Evolutionary conservation across 2,888 invertebrate species (phyloP).

Genomic region (Lampropteryx suffumata): DNA sequence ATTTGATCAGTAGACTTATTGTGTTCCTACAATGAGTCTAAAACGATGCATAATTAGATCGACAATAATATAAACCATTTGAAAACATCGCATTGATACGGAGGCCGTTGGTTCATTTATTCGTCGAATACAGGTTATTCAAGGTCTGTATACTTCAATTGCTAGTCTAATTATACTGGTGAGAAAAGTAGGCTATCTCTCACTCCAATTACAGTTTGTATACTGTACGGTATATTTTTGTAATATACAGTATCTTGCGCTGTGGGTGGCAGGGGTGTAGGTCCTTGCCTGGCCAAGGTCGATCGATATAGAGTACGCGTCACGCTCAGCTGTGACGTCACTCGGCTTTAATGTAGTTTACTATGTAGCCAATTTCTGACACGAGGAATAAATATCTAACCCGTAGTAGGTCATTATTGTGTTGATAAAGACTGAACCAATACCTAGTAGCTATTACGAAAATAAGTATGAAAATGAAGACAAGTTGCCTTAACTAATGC

Average conservation of each 20-base stretch:
- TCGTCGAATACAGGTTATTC: slow-evolving; percentile 6
- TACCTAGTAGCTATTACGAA: too few relatives aligned
- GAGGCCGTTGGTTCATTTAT: slow-evolving; percentile 6
- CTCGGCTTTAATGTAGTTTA: not conserved
- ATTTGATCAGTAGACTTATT: too few relatives aligned
- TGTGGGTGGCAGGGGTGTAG: slow-evolving; percentile 32
- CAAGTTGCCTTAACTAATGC: too few relatives aligned
- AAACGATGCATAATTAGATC: not conserved
- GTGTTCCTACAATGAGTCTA: too few relatives aligned
- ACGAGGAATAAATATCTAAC: not conserved
- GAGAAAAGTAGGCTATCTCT: slow-evolving; percentile 8
- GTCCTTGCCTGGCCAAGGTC: slow-evolving; percentile 45
- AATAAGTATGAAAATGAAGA: too few relatives aligned
- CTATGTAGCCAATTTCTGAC: slow-evolving; percentile 1
- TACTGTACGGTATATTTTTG: not conserved
- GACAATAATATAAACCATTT: not conserved
- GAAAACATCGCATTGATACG: slow-evolving; percentile 8
- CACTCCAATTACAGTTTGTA: slow-evolving; percentile 1
- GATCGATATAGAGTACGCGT: slow-evolving; percentile 36
- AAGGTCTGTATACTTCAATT: slow-evolving; percentile 1
- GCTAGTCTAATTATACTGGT: not conserved
- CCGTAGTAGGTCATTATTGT: not conserved
- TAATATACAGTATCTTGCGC: slow-evolving; percentile 9
- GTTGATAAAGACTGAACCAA: too few relatives aligned
- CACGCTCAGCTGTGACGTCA: slow-evolving; percentile 21